phyloP scores from a whole-genome alignment of 2,888 invertebrate genomes.

The Dendrolimus houi region DNA sequence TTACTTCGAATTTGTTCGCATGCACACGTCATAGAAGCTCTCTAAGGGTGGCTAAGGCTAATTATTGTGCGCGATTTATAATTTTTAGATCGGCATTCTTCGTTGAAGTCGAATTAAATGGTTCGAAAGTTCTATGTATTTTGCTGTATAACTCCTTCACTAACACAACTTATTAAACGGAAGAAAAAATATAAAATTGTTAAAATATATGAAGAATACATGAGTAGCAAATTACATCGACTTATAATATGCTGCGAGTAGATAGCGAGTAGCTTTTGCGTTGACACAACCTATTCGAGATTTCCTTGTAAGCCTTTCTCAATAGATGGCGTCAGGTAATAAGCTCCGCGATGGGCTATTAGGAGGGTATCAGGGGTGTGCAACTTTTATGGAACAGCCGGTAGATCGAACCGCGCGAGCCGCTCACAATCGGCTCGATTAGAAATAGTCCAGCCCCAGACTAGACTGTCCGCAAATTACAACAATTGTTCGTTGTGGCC shows the following conservation, averaged over 20 bases:
- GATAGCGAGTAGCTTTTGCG: slow-evolving; percentile 54
- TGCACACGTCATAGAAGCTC: too few species aligned
- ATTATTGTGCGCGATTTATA: too few species aligned
- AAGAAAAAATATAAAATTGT: background rate
- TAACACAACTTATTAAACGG: too few species aligned
- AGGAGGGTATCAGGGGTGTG: slow-evolving; percentile 47
- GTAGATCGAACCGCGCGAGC: slow-evolving; percentile 39
- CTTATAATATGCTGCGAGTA: slow-evolving; percentile 35
- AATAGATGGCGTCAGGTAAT: slow-evolving; percentile 71
- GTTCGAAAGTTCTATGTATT: too few species aligned
- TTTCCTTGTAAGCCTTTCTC: slow-evolving; percentile 71
- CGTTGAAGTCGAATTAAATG: too few species aligned
- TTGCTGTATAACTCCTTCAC: too few species aligned
- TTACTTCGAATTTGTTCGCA: too few species aligned
- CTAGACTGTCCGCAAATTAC: slow-evolving; percentile 48
- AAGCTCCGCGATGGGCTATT: slow-evolving; percentile 72
- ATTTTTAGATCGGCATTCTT: too few species aligned
- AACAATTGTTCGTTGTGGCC: slow-evolving; percentile 35
- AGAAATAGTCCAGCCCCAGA: slow-evolving; percentile 36
- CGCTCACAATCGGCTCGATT: slow-evolving; percentile 57
- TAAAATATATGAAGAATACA: background rate
- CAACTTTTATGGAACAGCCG: slow-evolving; percentile 49
- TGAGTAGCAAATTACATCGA: background rate
- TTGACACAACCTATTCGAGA: slow-evolving; percentile 65
- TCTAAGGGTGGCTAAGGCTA: too few species aligned